These are phyloP conservation scores for Ptychadena robeensis DNA, from an alignment of 2,797 vertebrate species.

Conservation along the genomic window DNA sequence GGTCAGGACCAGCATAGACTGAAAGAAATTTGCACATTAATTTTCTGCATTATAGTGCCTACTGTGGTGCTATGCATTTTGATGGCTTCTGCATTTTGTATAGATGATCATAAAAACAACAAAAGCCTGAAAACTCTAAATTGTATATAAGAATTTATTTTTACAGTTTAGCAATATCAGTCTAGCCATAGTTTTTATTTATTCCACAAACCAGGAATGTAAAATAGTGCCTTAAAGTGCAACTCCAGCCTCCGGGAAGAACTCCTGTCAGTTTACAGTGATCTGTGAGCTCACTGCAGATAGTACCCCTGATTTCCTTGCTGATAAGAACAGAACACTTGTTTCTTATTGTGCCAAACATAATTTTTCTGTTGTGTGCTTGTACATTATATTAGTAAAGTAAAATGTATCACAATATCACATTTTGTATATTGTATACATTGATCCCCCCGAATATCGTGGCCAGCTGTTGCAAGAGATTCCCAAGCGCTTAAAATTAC, in stretches of 20 bases:
- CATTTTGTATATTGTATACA: too few species aligned
- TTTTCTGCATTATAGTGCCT: constrained; percentile 25
- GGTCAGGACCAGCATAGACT: constrained; percentile 60
- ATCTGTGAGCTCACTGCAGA: background rate
- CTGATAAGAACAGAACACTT: too few species aligned
- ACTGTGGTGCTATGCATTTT: constrained; percentile 14
- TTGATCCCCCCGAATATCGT: too few species aligned
- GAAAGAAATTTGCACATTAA: constrained; percentile 65
- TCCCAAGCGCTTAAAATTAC: too few species aligned
- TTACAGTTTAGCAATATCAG: constrained; percentile 21
- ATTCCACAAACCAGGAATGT: background rate
- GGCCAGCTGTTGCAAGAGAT: too few species aligned
- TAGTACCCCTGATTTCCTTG: too few species aligned
- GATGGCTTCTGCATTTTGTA: constrained; percentile 17
- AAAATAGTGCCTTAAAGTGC: background rate
- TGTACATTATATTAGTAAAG: too few species aligned
- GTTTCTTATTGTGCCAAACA: too few species aligned
- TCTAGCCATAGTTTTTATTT: constrained; percentile 38
- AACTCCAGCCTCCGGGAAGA: background rate
- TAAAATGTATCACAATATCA: too few species aligned
- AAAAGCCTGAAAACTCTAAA: constrained; percentile 2
- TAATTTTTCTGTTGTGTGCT: too few species aligned
- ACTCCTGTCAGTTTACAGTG: background rate
- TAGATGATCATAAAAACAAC: constrained; percentile 9
- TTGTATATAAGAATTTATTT: constrained; percentile 42